These are phyloP conservation scores for Sinhomidia bicolor DNA, from an alignment of 2,888 invertebrate species.

Conservation along the genomic window DNA sequence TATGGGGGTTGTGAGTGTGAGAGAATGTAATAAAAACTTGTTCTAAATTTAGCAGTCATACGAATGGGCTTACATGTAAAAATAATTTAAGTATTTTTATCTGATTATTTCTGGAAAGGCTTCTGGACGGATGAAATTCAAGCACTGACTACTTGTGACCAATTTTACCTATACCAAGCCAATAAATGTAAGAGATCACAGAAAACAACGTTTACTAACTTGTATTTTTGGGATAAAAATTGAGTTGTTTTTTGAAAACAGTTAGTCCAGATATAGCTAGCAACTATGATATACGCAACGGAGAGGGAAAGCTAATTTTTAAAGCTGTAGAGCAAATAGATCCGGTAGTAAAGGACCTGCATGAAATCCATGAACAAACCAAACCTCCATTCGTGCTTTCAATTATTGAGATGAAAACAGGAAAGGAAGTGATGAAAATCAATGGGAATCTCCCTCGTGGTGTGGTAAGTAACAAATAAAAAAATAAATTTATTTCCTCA, in stretches of 20 bases:
- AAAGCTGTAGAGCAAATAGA: conserved; percentile 72
- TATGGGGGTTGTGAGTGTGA: too few species aligned
- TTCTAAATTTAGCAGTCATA: too few species aligned
- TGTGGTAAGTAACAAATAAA: conserved; percentile 63
- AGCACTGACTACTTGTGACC: conserved; percentile 73
- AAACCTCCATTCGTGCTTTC: conserved; percentile 75
- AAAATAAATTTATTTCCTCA: too few species aligned
- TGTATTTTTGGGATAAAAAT: not conserved
- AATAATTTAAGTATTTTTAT: too few species aligned
- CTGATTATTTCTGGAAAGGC: too few species aligned
- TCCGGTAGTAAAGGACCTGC: conserved; percentile 69
- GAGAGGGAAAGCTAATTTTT: conserved; percentile 72
- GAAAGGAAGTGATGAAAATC: conserved; percentile 75
- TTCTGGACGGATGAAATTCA: conserved; percentile 74
- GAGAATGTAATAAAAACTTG: too few species aligned
- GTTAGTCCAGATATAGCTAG: conserved; percentile 68
- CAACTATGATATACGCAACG: conserved; percentile 72
- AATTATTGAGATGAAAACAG: conserved; percentile 75
- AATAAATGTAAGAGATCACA: conserved; percentile 68
- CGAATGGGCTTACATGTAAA: too few species aligned
- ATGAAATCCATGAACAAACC: conserved; percentile 62
- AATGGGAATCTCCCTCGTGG: conserved; percentile 71
- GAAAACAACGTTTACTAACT: not conserved
- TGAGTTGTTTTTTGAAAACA: conserved; percentile 21
- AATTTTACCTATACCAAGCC: conserved; percentile 74